Percentiles rank a stretch among this genome's conserved stretches.
These are phyloP conservation scores for Acrocephalus arundinaceus DNA, from an alignment of 2,113 vertebrate species.

Conservation along the genomic window DNA sequence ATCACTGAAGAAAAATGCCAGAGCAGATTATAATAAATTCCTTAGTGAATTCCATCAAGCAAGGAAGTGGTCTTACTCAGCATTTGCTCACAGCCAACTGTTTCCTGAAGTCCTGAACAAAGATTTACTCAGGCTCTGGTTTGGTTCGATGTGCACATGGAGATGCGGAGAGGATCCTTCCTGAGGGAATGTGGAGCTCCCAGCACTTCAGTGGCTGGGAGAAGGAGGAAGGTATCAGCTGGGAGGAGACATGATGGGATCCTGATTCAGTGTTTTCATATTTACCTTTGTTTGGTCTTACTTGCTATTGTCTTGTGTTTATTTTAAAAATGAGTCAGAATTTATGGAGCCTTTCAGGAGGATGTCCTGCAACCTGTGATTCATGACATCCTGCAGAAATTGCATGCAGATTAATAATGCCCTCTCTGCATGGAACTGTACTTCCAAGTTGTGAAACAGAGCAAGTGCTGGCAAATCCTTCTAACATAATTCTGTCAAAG, in stretches of 20 bases:
- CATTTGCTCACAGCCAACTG: background rate
- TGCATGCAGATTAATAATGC: background rate
- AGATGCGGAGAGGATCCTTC: background rate
- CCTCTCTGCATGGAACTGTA: background rate
- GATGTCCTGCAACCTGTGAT: slow-evolving; percentile 24
- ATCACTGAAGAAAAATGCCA: background rate
- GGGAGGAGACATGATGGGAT: background rate
- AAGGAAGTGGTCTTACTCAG: background rate
- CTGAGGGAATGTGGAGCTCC: background rate
- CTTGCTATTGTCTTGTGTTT: slow-evolving; percentile 23
- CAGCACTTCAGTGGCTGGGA: background rate
- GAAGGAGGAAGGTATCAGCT: background rate
- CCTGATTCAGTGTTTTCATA: background rate
- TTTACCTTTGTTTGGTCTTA: slow-evolving; percentile 10
- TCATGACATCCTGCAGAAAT: slow-evolving; percentile 47
- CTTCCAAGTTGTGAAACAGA: background rate
- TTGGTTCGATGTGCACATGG: background rate
- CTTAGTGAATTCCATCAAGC: background rate
- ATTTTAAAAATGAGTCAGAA: slow-evolving; percentile 48
- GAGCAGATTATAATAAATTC: background rate
- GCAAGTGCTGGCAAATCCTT: background rate
- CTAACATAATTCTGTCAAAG: background rate
- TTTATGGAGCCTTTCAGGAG: slow-evolving; percentile 25
- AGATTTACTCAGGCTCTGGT: background rate
- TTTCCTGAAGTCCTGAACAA: background rate